Evolutionary conservation across 2,113 vertebrate genomes (phyloP), one percentile per base, ranked within the genome.

Genomic region (Alethe diademata): DNA sequence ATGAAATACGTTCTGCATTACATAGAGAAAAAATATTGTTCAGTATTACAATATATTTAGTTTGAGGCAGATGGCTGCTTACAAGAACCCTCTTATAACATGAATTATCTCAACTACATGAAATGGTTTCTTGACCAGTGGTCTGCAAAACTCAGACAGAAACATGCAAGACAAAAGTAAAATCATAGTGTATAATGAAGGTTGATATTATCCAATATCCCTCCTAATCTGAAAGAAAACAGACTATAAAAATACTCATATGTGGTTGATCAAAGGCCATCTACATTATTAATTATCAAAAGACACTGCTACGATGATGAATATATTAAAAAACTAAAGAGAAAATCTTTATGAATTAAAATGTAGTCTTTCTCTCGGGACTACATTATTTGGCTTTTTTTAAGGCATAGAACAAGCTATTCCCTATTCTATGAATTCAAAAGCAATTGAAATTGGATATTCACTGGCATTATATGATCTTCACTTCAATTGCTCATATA

Each of bases 221-320:
- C 50, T 69, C 74, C 76, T 67, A 62, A 70, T 60, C 5, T 84
- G 43, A 61, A 92, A 83, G 81, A 94, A 93, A 88, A 56, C 56
- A 92, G 71, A 25, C 11, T 43, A 29, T 28, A 93, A 85, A 91
- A 78, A 80, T 73, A 51, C 47, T 76, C 7, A 23, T 64, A 83
- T 78, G 35, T 88, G 38, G 50, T 54, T 89, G 72, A 92, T 95
- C 79, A 96, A 92, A 89, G 50, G 28, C 35, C 38, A 47, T 62
- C 60, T 88, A 54, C 51, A 53, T 90, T 88, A 83, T 65, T 94
- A 88, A 92, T 93, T 92, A 86, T 70, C 78, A 93, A 88, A 96
- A 78, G 56, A 86, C 64, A 66, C 14, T 70, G 12, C 57, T 78
- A 80, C 2, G 1, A 67, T 64, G 28, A 61, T 48, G 40, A 95